phyloP scores from a whole-genome alignment of 2,113 vertebrate species.

The Anthoscopus minutus region DNA sequence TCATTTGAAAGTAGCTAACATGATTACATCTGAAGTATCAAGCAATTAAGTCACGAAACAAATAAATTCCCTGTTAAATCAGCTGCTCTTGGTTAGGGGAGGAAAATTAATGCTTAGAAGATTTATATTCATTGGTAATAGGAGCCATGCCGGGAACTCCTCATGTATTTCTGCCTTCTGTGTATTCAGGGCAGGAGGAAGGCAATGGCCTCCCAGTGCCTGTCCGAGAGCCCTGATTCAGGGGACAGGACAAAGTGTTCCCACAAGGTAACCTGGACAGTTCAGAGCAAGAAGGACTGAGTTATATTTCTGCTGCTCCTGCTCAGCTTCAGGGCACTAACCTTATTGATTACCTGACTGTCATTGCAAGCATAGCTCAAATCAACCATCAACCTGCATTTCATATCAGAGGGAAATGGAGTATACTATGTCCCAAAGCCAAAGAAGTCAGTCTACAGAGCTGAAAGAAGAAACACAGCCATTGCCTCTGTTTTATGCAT shows the following conservation, averaged over 20 bases:
- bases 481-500: background rate
- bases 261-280: background rate
- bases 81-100: background rate
- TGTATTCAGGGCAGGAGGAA: background rate
- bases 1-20: background rate
- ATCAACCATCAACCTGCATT: background rate
- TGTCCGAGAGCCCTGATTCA: background rate
- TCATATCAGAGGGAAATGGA: background rate
- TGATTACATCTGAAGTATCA: background rate
- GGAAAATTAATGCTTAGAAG: background rate
- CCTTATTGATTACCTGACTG: accelerated
- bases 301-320: background rate
- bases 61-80: conserved; percentile 8
- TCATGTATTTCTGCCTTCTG: background rate
- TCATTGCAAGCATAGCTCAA: background rate
- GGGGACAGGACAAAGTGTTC: background rate
- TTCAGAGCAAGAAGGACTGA: background rate
- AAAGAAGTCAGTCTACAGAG: background rate
- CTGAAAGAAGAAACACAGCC: background rate
- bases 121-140: background rate
- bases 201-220: background rate
- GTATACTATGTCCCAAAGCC: background rate
- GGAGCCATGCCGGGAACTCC: background rate
- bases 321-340: background rate
- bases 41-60: background rate